Conservation (phyloP, 2,888 invertebrate species). For the Dasysyrphus albostriatus region DNA sequence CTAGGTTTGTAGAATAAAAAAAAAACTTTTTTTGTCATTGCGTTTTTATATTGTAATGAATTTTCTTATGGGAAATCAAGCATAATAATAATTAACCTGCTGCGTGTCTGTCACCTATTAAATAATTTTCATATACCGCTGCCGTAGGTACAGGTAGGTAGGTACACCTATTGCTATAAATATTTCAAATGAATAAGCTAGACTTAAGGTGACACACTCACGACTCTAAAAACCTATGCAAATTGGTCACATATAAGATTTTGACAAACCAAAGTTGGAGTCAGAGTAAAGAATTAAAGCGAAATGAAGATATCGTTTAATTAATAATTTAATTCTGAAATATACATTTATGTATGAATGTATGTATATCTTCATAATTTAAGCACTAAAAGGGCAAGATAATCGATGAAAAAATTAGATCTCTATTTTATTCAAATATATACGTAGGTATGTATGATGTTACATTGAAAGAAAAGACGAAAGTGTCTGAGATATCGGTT, state of each 20-base stretch:
- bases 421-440: no score
- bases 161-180: constrained; percentile 3
- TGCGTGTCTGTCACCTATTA: constrained; percentile 35
- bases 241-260: not conserved
- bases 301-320: not conserved
- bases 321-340: not conserved
- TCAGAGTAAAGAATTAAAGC: not conserved
- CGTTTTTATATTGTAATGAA: not conserved
- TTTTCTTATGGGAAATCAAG: constrained; percentile 29
- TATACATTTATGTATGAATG: no score
- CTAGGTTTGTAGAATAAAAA: not conserved
- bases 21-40: not conserved
- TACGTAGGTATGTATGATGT: no score
- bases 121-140: constrained; percentile 5
- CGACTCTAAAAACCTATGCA: constrained; percentile 3
- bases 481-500: no score
- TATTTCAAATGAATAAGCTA: constrained; percentile 12
- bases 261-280: constrained; percentile 5
- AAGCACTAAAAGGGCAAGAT: no score
- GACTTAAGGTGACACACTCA: constrained; percentile 2
- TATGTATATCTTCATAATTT: not conserved
- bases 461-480: no score
- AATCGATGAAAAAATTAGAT: no score
- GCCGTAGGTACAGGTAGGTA: no score
- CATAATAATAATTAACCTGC: constrained; percentile 26